Percentiles rank a stretch among this genome's conserved stretches.
These are phyloP conservation scores for Acleris literana DNA, from an alignment of 2,888 invertebrate genomes.

Conservation along the genomic window DNA sequence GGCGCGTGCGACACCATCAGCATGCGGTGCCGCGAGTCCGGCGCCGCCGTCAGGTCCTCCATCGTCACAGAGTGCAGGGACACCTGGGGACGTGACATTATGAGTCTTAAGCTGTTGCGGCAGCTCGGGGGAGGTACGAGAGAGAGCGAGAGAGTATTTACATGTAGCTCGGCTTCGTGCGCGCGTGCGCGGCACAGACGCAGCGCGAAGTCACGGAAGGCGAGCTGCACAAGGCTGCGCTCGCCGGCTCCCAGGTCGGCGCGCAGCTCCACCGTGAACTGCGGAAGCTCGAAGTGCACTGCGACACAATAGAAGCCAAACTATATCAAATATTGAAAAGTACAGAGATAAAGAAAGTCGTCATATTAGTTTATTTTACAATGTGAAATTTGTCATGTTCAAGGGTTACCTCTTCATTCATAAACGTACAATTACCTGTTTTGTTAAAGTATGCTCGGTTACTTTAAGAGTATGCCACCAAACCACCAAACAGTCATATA, in stretches of 20 bases:
- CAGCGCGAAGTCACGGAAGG: slow-evolving; percentile 92
- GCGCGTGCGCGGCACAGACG: slow-evolving; percentile 87
- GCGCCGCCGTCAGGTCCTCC: slow-evolving; percentile 93
- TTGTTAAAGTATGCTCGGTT: no score
- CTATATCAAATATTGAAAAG: no score
- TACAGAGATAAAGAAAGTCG: no score
- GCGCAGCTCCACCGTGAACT: slow-evolving; percentile 89
- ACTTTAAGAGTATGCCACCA: no score
- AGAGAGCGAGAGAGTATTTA: slow-evolving; percentile 42
- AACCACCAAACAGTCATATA: no score
- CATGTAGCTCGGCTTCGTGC: slow-evolving; percentile 89
- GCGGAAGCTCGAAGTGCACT: slow-evolving; percentile 89
- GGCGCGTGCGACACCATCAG: slow-evolving; percentile 90
- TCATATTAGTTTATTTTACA: no score
- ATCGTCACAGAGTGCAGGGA: slow-evolving; percentile 93
- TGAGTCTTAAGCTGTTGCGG: no score
- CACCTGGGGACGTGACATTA: slow-evolving; percentile 72
- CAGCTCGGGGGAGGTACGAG: neutral
- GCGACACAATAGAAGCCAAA: slow-evolving; percentile 19
- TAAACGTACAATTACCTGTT: no score
- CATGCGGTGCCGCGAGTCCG: slow-evolving; percentile 90
- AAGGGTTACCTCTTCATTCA: no score
- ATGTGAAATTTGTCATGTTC: no score
- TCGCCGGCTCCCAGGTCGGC: slow-evolving; percentile 88
- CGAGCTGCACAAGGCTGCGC: slow-evolving; percentile 92